Conservation (phyloP, 92 coral and sea anemone genomes). For the Meandrina meandrites region DNA sequence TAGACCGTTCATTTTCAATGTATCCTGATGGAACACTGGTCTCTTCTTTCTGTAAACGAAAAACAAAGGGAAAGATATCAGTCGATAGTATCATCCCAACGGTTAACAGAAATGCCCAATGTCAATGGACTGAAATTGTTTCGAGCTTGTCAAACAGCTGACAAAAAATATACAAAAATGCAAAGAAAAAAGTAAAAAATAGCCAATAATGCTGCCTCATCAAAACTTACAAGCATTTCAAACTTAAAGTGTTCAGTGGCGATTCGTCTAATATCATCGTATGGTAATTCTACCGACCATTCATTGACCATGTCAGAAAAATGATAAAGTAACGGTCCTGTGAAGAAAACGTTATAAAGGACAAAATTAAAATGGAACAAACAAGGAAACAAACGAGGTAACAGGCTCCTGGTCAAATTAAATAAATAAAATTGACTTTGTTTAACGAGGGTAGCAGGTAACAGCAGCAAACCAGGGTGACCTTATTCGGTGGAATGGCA, state of each 20-base stretch:
- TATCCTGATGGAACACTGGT: slow-evolving; percentile 82
- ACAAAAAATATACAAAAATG: neutral
- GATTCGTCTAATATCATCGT: slow-evolving; percentile 84
- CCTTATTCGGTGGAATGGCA: too few relatives aligned
- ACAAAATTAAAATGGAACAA: neutral
- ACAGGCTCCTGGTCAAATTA: too few relatives aligned
- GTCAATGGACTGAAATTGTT: too few relatives aligned
- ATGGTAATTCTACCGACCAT: slow-evolving; percentile 89
- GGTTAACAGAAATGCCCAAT: neutral
- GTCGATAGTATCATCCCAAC: neutral
- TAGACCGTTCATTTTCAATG: slow-evolving; percentile 82
- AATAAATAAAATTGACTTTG: too few relatives aligned
- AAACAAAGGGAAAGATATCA: neutral
- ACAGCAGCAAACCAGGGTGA: too few relatives aligned
- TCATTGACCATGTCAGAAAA: slow-evolving; percentile 92
- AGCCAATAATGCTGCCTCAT: neutral
- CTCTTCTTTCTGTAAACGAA: slow-evolving; percentile 75
- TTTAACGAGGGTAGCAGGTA: too few relatives aligned
- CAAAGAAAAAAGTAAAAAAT: neutral
- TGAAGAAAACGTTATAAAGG: neutral
- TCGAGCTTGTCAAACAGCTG: neutral
- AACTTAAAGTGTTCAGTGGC: slow-evolving; percentile 74
- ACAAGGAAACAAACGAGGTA: neutral
- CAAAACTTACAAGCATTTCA: slow-evolving; percentile 76
- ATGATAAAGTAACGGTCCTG: slow-evolving; percentile 93